Evolutionary conservation across 1,140 invertebrate species (phyloP), one percentile per base, ranked within the genome.

Genomic region (Probaryconus sp.): DNA sequence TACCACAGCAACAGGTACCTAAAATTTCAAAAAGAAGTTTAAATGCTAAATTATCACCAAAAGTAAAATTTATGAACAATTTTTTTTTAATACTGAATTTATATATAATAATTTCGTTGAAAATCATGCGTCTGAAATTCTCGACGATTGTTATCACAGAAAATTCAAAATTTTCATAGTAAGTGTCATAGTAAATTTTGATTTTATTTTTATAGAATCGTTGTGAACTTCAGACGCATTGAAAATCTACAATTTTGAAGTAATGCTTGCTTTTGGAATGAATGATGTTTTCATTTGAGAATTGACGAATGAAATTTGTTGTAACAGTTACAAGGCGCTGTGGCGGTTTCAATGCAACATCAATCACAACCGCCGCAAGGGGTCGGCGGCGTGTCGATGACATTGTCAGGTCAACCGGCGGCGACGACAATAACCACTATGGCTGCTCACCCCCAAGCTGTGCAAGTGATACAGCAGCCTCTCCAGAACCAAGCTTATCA

Each of bases 401-500:
- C 85, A 2, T 58, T 87, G 2, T 84, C 85, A 2, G 85, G 85
- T 16, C 85, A 87, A 47, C 85, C 85, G 30, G 85, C 83, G 5
- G 85, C 81, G 9, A 86, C 84, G 4, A 86, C 87, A 1, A 88
- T 88, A 47, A 87, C 85, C 2, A 87, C 86, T 0, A 87, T 87
- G 85, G 85, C 86, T 28, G 83, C 85, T 0, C 86, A 86, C 67
- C 85, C 85, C 0, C 85, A 87, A 38, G 85, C 85, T 0, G 89
- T 93, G 6, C 94, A 96, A 85, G 92, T 96, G 9, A 95, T 96
- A 72, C 94, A 95, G 81, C 94, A 95, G 70, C 92, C 93, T 0
- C 83, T 95, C 61, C 93, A 94, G 76, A 93, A 92, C 84, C 91
- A 90, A 77, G 89, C 92, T 2, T 95, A 95, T 83, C 88, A 87